A percentile compares a stretch with the other conserved stretches of the same genome.
These are phyloP conservation scores for Zosterops lateralis DNA, from an alignment of 2,113 vertebrate genomes.

Conservation along the genomic window DNA sequence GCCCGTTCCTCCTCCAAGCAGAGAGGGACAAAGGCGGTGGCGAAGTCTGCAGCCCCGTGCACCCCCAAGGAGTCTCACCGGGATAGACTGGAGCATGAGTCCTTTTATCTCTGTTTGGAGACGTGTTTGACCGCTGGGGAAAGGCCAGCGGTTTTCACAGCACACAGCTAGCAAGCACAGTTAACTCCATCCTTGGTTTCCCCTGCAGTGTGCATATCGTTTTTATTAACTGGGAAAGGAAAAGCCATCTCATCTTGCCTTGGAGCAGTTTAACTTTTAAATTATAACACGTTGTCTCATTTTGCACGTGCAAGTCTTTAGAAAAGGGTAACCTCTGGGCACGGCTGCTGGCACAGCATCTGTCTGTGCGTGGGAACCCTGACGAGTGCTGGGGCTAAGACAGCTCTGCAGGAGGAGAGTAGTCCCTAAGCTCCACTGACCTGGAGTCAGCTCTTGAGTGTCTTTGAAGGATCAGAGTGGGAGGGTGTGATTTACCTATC, in stretches of 20 bases:
- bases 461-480: background rate
- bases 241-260: background rate
- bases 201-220: background rate
- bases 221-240: background rate
- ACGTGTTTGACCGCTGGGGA: background rate
- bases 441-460: background rate
- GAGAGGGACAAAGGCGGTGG: background rate
- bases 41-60: accelerated
- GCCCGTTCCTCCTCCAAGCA: background rate
- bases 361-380: background rate
- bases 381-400: background rate
- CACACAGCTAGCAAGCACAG: no score
- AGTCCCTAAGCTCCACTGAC: background rate
- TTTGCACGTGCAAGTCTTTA: background rate
- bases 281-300: background rate
- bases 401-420: accelerated
- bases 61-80: background rate
- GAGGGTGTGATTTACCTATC: background rate
- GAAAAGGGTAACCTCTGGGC: background rate
- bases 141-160: background rate
- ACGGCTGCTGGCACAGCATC: background rate
- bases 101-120: background rate
- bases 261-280: background rate
- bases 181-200: background rate
- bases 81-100: background rate